Evolutionary conservation across 2,113 vertebrate species (phyloP), one percentile per base, ranked within the genome.

Genomic region (Gavia stellata): DNA sequence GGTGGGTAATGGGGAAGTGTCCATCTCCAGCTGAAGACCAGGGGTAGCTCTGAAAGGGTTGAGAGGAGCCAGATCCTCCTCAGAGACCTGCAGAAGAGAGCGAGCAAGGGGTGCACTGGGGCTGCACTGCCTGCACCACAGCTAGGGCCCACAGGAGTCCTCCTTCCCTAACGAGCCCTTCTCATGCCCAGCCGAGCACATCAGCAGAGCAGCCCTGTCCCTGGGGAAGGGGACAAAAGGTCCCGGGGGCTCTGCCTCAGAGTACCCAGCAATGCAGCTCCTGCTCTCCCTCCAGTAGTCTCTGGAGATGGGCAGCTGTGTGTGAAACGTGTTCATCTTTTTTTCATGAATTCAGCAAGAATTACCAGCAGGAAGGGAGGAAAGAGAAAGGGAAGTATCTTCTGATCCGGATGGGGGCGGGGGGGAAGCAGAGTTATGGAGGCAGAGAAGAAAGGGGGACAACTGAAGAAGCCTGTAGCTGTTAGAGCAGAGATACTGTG

Each of bases 41-140:
- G 36, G 19, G 29, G 1, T 47, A 49, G 34, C 31, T 87, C 79
- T 71, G 65, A 58, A 25, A 71, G 50, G 8, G 10, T 1, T 58
- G 81, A 31, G 47, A 50, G 50, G 42, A 71, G 33, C 9, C 25
- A 33, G 79, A 53, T 21, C 10, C 17, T 80, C 12, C 53, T 42
- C 36, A 28, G 45, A 49, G 34, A 44, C 0, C 1, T 8, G 15
- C 52, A 79, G 65, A 53, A 15, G 58, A 77, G 65, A 66, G 40
- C 0, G 0, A 65, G n/a, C 0, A 0, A n/a, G 45, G 70, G 26
- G 10, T 53, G 26, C 8, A 18, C 61, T 24, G 62, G 52, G 12
- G 18, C 18, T 12, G 24, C 16, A 28, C 44, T 68, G 70, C 17
- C 55, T 56, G 21, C 1, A 2, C 45, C 65, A 50, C 0, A n/a